Percentiles rank a stretch among this genome's conserved stretches.
Conservation (phyloP, 1,140 invertebrate genomes). For the Phocides pigmalion region DNA sequence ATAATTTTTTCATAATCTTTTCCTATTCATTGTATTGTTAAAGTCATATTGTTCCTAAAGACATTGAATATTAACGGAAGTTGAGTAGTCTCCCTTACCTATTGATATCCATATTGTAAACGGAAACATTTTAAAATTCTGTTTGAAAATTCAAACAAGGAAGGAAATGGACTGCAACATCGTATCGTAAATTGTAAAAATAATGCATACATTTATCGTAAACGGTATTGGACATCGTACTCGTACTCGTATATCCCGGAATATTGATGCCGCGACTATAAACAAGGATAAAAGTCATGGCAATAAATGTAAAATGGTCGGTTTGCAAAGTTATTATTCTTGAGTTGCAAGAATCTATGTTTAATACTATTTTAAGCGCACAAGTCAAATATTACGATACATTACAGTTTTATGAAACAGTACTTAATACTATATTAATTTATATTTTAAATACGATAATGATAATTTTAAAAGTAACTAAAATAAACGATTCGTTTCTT, state of each 20-base stretch:
- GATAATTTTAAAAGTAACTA: too few species aligned
- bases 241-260: slow-evolving; percentile 14
- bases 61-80: too few species aligned
- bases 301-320: slow-evolving; percentile 34
- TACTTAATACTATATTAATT: too few species aligned
- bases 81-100: background rate
- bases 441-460: too few species aligned
- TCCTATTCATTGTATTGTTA: too few species aligned
- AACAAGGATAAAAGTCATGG: slow-evolving; percentile 32
- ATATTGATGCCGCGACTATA: slow-evolving; percentile 27
- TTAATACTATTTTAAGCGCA: background rate
- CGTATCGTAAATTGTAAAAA: slow-evolving; percentile 34
- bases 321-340: slow-evolving; percentile 23
- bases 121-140: slow-evolving; percentile 25
- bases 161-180: slow-evolving; percentile 21
- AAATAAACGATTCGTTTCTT: too few species aligned
- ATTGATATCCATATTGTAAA: background rate
- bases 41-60: too few species aligned
- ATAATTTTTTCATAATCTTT: too few species aligned
- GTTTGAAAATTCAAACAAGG: slow-evolving; percentile 26
- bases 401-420: too few species aligned
- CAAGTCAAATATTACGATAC: too few species aligned
- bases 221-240: slow-evolving; percentile 30
- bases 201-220: slow-evolving; percentile 35
- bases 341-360: background rate